Evolutionary conservation across 2,888 invertebrate species (phyloP).

Genomic region (Eurytoma californica): DNA sequence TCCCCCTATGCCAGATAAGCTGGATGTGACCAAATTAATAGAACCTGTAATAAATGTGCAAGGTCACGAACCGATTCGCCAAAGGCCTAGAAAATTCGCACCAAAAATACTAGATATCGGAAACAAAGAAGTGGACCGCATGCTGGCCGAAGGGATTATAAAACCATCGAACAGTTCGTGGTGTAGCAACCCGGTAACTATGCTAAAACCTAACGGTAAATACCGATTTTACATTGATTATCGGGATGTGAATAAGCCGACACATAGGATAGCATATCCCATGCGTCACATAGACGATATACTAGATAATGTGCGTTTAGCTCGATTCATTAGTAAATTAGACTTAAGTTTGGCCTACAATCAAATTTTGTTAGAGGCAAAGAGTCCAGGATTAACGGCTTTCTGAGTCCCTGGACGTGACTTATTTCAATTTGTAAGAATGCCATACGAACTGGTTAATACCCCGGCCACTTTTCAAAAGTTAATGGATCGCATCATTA

Average conservation of each 20-base stretch:
- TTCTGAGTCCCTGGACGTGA: no score
- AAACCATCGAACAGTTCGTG: conserved; percentile 53
- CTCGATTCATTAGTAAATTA: background rate
- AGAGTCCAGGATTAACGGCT: conserved; percentile 47
- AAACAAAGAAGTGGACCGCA: conserved; percentile 62
- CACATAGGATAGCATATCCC: conserved; percentile 57
- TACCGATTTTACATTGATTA: conserved; percentile 65
- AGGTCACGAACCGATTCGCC: conserved; percentile 34
- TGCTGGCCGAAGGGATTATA: conserved; percentile 63
- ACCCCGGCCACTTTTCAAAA: conserved; percentile 57
- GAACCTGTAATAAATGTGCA: conserved; percentile 38
- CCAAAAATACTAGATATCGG: conserved; percentile 32
- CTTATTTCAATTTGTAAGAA: conserved; percentile 54
- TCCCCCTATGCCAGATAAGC: no score
- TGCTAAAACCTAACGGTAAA: conserved; percentile 61
- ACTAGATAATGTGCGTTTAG: background rate
- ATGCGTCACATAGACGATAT: background rate
- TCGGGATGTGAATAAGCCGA: conserved; percentile 60
- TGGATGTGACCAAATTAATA: no score
- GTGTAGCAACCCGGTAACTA: conserved; percentile 63
- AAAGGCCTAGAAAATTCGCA: conserved; percentile 30
- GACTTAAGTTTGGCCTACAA: background rate
- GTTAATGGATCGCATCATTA: conserved; percentile 55
- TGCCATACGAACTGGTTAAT: conserved; percentile 46
- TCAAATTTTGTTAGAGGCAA: background rate